Conservation (phyloP, 2,113 vertebrate genomes). For the Agelaius tricolor region DNA sequence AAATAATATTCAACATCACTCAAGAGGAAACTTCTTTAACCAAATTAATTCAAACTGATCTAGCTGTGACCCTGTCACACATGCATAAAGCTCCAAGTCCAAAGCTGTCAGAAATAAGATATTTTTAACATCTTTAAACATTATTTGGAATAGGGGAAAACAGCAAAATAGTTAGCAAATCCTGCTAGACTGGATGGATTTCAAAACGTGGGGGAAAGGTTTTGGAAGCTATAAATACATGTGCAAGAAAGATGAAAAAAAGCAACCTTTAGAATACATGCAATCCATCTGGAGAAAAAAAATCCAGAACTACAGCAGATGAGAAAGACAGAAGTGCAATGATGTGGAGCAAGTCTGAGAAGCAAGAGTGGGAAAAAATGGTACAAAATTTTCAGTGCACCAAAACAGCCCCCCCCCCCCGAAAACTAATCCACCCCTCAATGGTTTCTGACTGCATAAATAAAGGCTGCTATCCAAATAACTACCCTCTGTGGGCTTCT, state of each 20-base stretch:
- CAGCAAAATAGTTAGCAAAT: conserved; percentile 32
- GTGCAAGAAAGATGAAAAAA: conserved; percentile 50
- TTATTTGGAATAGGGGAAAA: neutral
- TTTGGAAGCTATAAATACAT: conserved; percentile 54
- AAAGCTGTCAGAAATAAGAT: neutral
- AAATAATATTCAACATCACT: neutral
- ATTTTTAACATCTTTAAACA: conserved; percentile 10
- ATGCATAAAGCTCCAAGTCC: neutral
- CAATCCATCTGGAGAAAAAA: conserved; percentile 60
- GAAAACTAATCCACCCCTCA: fast-evolving
- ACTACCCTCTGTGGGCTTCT: neutral
- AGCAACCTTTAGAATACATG: conserved; percentile 51
- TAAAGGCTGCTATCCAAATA: neutral
- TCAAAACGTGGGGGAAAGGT: neutral
- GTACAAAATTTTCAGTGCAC: neutral
- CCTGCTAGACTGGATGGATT: conserved; percentile 29
- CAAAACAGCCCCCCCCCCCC: neutral
- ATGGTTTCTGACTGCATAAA: neutral
- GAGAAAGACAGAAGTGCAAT: conserved; percentile 39
- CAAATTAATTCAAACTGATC: neutral
- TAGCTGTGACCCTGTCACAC: neutral
- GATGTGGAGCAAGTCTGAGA: conserved; percentile 35
- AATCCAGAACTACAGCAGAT: conserved; percentile 39
- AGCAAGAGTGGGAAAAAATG: neutral
- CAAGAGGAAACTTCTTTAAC: neutral